These are phyloP conservation scores for Protophormia terraenovae DNA, from an alignment of 2,888 invertebrate genomes.

Conservation along the genomic window DNA sequence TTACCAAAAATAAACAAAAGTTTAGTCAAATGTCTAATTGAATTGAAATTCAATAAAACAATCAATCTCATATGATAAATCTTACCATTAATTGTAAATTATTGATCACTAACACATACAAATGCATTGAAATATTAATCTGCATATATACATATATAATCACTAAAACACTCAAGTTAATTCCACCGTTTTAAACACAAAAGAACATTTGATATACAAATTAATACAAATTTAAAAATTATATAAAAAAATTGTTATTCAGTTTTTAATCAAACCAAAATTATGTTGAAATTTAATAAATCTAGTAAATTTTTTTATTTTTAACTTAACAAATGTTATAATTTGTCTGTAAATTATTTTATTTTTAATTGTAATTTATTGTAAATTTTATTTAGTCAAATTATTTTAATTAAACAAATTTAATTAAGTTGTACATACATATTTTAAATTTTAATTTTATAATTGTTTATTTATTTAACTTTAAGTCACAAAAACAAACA, in stretches of 20 bases:
- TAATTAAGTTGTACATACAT: slow-evolving; percentile 58
- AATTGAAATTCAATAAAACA: not conserved
- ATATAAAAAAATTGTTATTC: slow-evolving; percentile 33
- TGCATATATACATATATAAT: not conserved
- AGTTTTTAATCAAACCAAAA: slow-evolving; percentile 11
- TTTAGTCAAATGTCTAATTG: slow-evolving; percentile 64
- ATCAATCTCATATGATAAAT: not conserved
- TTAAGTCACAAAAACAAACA: slow-evolving; percentile 18
- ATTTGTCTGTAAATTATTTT: slow-evolving; percentile 28
- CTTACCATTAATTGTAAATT: slow-evolving; percentile 27
- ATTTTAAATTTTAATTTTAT: slow-evolving; percentile 16
- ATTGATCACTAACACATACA: not conserved
- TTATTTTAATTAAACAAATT: slow-evolving; percentile 28
- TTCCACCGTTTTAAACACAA: slow-evolving; percentile 30
- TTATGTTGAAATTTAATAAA: slow-evolving; percentile 10
- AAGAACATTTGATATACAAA: not conserved
- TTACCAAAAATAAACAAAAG: slow-evolving; percentile 55
- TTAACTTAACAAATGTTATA: slow-evolving; percentile 18
- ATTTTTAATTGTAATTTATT: slow-evolving; percentile 31
- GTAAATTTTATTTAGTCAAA: slow-evolving; percentile 43
- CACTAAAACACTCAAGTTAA: not conserved
- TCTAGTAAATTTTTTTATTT: not conserved
- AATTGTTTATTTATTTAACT: slow-evolving; percentile 42
- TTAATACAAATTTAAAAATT: not conserved
- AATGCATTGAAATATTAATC: not conserved